Evolutionary conservation across 2,888 invertebrate species (phyloP), one percentile per base, ranked within the genome.

Genomic region (Anthophora plumipes): DNA sequence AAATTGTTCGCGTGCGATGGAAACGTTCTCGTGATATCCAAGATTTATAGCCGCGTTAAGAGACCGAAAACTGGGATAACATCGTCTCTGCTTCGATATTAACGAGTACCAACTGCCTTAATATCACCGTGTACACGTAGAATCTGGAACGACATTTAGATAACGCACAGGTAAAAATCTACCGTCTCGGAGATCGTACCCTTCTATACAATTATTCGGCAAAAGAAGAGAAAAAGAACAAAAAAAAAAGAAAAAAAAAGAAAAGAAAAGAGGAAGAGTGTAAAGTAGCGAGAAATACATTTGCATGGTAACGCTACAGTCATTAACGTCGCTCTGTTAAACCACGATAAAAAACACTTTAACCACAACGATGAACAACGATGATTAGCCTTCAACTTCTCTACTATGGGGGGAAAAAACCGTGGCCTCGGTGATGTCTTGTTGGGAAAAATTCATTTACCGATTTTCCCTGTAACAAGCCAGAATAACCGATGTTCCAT

Each of bases 1-100:
- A 76, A 75, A 77, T 46, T 20, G 63, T 52, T 75, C n/a, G 77
- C 64, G 77, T 77, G 76, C 76, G 25, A 50, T 61, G 64, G 57
- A 39, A 43, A 39, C 59, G 50, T 66, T 75, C 52, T n/a, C 52
- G 12, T 37, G 73, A 22, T 74, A 77, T 66, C 76, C 37, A 43
- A 59, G 64, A 77, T 77, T 64, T 77, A 77, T 66, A 14, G 39
- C 43, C 11, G 25, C 43, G 76, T 77, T 76, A 64, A 74, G 41
- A 11, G 46, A 12, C n/a, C n/a, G 12, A 14, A 31, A 4, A 31
- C 11, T 12, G n/a, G 41, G 74, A 63, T 64, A 74, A 37, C 64
- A 77, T 75, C 76, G 41, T 50, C 57, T 75, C 43, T 41, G 17
- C 41, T n/a, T 66, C n/a, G 8, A 64, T 75, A 75, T 66, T 59